Conservation (phyloP, 2,113 vertebrate species). For the Eptesicus fuscus region DNA sequence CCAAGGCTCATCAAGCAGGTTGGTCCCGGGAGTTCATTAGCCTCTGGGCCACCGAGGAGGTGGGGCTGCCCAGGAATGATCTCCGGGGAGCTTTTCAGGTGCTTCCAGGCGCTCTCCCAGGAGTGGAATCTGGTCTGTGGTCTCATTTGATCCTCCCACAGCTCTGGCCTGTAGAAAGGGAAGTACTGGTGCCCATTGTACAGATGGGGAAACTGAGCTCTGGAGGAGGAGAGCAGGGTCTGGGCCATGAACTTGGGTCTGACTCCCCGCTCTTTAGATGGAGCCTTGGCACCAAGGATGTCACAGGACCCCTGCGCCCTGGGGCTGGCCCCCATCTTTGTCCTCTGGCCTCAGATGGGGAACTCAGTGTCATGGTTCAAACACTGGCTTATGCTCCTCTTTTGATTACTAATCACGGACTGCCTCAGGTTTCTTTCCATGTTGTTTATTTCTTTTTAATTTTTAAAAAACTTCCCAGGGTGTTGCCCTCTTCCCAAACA, state of each 20-base stretch:
- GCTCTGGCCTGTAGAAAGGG: neutral
- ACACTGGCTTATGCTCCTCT: neutral
- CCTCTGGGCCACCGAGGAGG: slow-evolving; percentile 24
- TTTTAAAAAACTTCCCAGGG: neutral
- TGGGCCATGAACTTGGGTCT: neutral
- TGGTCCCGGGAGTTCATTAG: slow-evolving; percentile 60
- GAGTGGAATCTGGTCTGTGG: neutral
- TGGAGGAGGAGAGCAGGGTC: neutral
- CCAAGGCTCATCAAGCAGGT: neutral
- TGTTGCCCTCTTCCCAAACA: neutral
- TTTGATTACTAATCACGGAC: neutral
- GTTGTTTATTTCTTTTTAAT: neutral
- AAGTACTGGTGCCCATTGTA: neutral
- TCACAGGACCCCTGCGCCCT: neutral
- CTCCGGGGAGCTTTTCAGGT: neutral
- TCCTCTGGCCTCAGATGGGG: neutral
- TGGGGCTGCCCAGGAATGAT: neutral
- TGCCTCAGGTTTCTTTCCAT: neutral
- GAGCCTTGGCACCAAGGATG: neutral
- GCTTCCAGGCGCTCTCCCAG: neutral
- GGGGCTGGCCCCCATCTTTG: neutral
- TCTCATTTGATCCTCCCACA: neutral
- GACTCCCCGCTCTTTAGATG: neutral
- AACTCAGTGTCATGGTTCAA: neutral
- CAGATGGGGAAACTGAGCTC: neutral